These are phyloP conservation scores for Isurus oxyrinchus DNA, from an alignment of 2,113 vertebrate genomes.

Conservation along the genomic window DNA sequence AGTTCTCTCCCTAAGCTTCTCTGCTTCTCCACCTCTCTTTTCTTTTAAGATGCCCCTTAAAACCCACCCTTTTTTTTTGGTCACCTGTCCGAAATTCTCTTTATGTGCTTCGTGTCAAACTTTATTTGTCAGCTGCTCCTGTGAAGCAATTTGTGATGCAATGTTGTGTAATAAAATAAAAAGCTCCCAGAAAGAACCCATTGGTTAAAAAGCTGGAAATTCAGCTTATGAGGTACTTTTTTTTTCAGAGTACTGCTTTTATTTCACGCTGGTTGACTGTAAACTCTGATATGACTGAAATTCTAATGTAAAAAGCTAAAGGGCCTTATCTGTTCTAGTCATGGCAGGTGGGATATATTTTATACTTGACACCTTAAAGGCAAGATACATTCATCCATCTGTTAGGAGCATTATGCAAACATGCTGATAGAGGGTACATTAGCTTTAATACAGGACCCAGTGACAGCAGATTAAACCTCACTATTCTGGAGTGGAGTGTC, in stretches of 20 bases:
- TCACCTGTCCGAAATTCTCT: conserved; percentile 38
- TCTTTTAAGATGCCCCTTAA: neutral
- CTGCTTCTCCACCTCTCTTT: too few relatives aligned
- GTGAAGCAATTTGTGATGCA: neutral
- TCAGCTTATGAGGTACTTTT: conserved; percentile 52
- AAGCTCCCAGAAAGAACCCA: conserved; percentile 52
- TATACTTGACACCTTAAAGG: conserved; percentile 38
- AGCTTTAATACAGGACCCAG: conserved; percentile 8
- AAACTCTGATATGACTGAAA: neutral
- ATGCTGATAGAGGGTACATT: conserved; percentile 37
- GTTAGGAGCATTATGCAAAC: conserved; percentile 42
- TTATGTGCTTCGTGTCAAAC: neutral
- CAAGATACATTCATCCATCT: conserved; percentile 37
- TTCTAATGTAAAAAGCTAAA: conserved; percentile 17
- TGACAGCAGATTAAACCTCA: conserved; percentile 11
- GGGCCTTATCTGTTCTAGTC: conserved; percentile 36
- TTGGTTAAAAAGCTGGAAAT: conserved; percentile 54
- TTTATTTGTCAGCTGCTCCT: neutral
- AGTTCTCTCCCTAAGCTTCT: neutral
- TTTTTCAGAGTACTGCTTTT: conserved; percentile 2
- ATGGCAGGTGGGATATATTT: conserved; percentile 41
- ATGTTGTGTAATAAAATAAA: conserved; percentile 50
- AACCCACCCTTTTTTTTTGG: neutral
- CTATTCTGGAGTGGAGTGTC: neutral
- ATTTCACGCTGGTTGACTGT: conserved; percentile 39